phyloP scores from a whole-genome alignment of 2,113 vertebrate genomes.

The Gallinago jamesoni region DNA sequence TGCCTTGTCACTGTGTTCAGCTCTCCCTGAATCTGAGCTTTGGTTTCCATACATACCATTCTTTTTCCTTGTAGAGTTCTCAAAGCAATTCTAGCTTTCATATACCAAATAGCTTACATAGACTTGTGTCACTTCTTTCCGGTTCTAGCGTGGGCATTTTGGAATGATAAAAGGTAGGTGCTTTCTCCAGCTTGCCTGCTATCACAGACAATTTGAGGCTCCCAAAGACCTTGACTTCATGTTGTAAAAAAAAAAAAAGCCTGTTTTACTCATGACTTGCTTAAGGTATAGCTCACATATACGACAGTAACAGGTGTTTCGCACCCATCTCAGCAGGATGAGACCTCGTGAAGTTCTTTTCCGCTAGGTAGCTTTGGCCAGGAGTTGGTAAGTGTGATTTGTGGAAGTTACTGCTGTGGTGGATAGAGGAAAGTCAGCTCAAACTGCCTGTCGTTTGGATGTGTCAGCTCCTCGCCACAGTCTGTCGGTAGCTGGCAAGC shows the following conservation, averaged over 20 bases:
- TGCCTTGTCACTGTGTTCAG: neutral
- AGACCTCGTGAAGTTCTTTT: neutral
- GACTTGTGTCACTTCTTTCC: neutral
- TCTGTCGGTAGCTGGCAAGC: neutral
- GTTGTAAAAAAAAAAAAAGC: neutral
- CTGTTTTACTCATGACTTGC: neutral
- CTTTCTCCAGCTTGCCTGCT: neutral
- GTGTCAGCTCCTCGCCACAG: neutral
- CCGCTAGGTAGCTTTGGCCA: neutral
- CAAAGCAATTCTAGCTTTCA: neutral
- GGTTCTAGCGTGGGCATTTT: neutral
- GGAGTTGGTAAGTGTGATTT: neutral
- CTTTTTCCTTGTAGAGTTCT: neutral
- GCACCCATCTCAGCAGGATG: neutral
- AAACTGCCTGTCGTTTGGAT: neutral
- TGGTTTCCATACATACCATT: neutral
- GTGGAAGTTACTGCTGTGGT: neutral
- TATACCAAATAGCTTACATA: neutral
- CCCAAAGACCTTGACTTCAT: neutral
- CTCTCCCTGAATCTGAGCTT: neutral
- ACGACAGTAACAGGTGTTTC: neutral
- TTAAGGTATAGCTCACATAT: fast-evolving
- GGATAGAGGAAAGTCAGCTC: neutral
- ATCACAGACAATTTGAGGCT: neutral
- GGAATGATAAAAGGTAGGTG: neutral